Conservation (phyloP, 2,113 vertebrate species). For the Arothron firmamentum region DNA sequence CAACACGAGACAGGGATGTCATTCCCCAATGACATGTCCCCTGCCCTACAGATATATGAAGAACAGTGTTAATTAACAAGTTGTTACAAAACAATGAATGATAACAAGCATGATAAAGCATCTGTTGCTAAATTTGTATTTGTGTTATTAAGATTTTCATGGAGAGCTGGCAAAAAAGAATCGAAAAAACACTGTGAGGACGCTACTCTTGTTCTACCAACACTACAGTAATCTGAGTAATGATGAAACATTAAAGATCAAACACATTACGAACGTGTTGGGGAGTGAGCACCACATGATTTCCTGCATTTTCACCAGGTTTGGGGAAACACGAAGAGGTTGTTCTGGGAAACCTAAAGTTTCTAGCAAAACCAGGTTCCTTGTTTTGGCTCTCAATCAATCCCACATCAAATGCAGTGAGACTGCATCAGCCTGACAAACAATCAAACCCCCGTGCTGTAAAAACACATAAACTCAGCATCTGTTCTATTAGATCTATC, state of each 20-base stretch:
- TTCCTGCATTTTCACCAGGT: constrained; percentile 46
- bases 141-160: background rate
- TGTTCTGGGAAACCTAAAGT: constrained; percentile 61
- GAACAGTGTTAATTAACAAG: constrained; percentile 1
- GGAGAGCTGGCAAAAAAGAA: background rate
- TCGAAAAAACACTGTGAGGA: background rate
- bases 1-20: constrained; percentile 36
- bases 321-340: constrained; percentile 54
- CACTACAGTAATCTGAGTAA: constrained; percentile 1
- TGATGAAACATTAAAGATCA: constrained; percentile 20
- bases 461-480: constrained; percentile 33
- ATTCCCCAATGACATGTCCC: constrained; percentile 40
- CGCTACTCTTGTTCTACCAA: background rate
- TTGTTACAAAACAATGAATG: background rate
- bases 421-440: constrained; percentile 42
- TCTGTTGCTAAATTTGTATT: background rate
- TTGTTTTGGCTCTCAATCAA: constrained; percentile 57
- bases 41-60: constrained; percentile 9
- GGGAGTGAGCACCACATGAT: constrained; percentile 24
- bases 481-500: constrained; percentile 54
- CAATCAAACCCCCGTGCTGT: constrained; percentile 30
- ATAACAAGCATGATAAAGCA: background rate
- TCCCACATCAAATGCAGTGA: constrained; percentile 69
- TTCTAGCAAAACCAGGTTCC: constrained; percentile 48
- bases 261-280: constrained; percentile 4